Conservation (phyloP, 2,888 invertebrate species). For the Acronicta alni region DNA sequence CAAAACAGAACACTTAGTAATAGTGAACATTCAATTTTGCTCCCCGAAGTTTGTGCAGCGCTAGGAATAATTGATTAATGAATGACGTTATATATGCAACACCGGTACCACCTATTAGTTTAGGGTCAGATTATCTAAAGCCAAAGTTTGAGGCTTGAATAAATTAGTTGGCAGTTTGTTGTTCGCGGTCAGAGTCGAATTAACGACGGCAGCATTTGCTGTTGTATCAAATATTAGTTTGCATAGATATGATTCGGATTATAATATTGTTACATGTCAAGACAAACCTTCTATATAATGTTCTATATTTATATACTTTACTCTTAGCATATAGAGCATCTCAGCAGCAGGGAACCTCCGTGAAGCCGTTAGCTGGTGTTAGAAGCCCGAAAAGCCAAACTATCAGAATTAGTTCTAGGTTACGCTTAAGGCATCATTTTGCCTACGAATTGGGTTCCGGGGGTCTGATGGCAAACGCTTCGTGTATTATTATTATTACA, state of each 20-base stretch:
- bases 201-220: slow-evolving; percentile 36
- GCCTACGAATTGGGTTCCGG: no score
- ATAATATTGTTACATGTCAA: no score
- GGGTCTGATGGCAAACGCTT: no score
- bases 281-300: no score
- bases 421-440: no score
- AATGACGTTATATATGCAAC: slow-evolving; percentile 59
- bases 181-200: slow-evolving; percentile 60
- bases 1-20: slow-evolving; percentile 27
- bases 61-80: slow-evolving; percentile 56
- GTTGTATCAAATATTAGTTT: slow-evolving; percentile 13
- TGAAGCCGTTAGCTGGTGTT: no score
- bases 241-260: slow-evolving; percentile 1
- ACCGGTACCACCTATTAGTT: slow-evolving; percentile 59
- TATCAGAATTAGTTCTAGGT: no score
- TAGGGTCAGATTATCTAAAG: slow-evolving; percentile 61
- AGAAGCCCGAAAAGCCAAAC: no score
- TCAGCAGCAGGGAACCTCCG: no score
- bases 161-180: slow-evolving; percentile 64
- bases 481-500: no score
- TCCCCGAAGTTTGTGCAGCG: slow-evolving; percentile 50
- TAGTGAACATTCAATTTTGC: slow-evolving; percentile 50
- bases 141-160: slow-evolving; percentile 62
- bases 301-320: no score
- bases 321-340: no score